A percentile compares a stretch with the other conserved stretches of the same genome.
Evolutionary conservation across 2,113 vertebrate species (phyloP).

Genomic region (Seriola aureovittata): DNA sequence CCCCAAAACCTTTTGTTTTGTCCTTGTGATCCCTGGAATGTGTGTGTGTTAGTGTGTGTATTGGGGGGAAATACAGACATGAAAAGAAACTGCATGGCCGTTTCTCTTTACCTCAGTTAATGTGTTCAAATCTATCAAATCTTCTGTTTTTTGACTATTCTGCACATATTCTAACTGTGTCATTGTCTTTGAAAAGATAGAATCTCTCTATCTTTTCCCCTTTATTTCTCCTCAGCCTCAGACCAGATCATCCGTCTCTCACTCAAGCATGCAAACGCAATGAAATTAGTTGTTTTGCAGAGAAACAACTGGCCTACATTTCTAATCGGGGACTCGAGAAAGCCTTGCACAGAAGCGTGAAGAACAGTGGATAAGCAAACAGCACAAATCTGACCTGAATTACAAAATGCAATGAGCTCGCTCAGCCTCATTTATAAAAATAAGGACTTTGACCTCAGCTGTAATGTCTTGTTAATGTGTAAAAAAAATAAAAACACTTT

Average conservation of each 20-base stretch:
- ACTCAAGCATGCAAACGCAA: slow-evolving; percentile 28
- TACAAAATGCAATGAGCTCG: slow-evolving; percentile 9
- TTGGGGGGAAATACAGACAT: background rate
- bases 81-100: background rate
- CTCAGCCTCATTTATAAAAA: slow-evolving; percentile 20
- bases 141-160: background rate
- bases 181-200: slow-evolving; percentile 3
- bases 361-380: slow-evolving; percentile 25
- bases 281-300: slow-evolving; percentile 54
- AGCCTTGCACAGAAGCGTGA: background rate
- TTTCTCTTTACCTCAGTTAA: background rate
- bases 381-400: slow-evolving; percentile 51
- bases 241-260: slow-evolving; percentile 32
- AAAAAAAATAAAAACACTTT: background rate
- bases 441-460: background rate
- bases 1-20: slow-evolving; percentile 67
- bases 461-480: background rate
- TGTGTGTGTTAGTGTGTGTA: slow-evolving; percentile 2
- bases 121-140: background rate
- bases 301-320: slow-evolving; percentile 61
- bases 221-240: slow-evolving; percentile 3
- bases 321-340: slow-evolving; percentile 58
- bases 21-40: slow-evolving; percentile 40
- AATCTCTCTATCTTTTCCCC: background rate
- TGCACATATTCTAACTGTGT: background rate